Percentiles rank a stretch among this genome's conserved stretches.
phyloP scores from a whole-genome alignment of 2,113 vertebrate species.

The Hyperopisus bebe region DNA sequence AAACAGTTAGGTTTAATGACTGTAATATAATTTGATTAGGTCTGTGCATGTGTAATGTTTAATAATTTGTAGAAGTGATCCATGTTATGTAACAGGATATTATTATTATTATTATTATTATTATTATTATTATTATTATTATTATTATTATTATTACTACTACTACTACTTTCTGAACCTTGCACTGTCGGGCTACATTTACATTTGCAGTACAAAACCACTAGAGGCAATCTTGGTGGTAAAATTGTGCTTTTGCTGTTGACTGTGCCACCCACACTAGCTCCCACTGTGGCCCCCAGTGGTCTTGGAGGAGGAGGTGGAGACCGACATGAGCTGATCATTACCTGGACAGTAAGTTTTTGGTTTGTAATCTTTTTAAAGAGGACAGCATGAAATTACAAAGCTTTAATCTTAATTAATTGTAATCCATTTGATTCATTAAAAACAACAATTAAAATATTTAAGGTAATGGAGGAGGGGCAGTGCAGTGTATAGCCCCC shows the following conservation, averaged over 20 bases:
- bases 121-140: background rate
- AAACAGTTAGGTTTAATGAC: background rate
- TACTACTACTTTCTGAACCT: background rate
- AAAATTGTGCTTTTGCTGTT: background rate
- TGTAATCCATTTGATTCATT: background rate
- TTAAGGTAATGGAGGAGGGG: background rate
- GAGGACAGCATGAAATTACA: background rate
- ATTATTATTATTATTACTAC: background rate
- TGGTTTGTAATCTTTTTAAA: background rate
- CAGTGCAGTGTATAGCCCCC: background rate
- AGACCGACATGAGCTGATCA: constrained; percentile 79
- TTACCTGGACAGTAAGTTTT: constrained; percentile 85
- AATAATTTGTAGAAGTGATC: background rate
- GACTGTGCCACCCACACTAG: constrained; percentile 49
- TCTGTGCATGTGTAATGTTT: background rate
- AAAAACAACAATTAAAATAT: background rate
- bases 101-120: background rate
- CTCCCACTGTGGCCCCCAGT: constrained; percentile 87
- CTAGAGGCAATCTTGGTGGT: background rate
- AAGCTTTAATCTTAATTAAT: background rate
- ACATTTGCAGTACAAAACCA: background rate
- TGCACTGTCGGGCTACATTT: background rate
- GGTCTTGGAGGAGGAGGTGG: constrained; percentile 89
- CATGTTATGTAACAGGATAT: background rate
- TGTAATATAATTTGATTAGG: background rate